Base-by-base conservation (phyloP, 2,113 vertebrate species). In the Dipodomys merriami region DNA sequence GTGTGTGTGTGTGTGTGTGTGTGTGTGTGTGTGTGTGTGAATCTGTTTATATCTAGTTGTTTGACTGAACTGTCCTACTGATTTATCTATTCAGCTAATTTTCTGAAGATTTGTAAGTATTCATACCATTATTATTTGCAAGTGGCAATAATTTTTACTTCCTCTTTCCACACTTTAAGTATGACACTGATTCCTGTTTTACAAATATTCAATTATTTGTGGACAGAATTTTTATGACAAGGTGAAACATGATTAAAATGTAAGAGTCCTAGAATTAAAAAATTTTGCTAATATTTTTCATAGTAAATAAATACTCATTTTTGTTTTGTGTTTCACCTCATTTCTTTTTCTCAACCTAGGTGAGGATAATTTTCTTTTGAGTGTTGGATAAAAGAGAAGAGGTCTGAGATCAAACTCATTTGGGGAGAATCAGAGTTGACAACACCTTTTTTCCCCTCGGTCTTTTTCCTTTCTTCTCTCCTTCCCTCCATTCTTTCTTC, bases 91-190 rank as follows among this genome's bases (percentile, higher is more conserved):
- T 25, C 19, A 71, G 1, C 57, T 57, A 46, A 62, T 93, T 87
- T 92, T 87, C 29, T 88, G 86, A 62, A 27, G 5, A 57, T 74
- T 95, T 81, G 10, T 49, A 71, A 79, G 5, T 88, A 15, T 87
- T 92, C 8, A 25, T 22, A 30, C n/a, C 62, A 44, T 20, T 30
- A 12, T 87, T 90, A 87, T 49, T 90, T 87, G 20, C 77, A 90
- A 85, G 84, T 39, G 78, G 20, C 83, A 85, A 44, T 84, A 44
- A 71, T 79, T 94, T 57, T 94, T 60, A 3, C n/a, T 84, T 77
- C 9, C 11, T 29, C 4, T 57, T 10, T 33, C 49, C 23, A 4
- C 5, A 25, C 7, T 76, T 7, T n/a, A 69, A 6, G 86, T 71
- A 49, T 9, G 46, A 19, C 13, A 49, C 9, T 57, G 53, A 83